Evolutionary conservation across 2,797 vertebrate species (phyloP).

Genomic region (Hemibagrus guttatus): DNA sequence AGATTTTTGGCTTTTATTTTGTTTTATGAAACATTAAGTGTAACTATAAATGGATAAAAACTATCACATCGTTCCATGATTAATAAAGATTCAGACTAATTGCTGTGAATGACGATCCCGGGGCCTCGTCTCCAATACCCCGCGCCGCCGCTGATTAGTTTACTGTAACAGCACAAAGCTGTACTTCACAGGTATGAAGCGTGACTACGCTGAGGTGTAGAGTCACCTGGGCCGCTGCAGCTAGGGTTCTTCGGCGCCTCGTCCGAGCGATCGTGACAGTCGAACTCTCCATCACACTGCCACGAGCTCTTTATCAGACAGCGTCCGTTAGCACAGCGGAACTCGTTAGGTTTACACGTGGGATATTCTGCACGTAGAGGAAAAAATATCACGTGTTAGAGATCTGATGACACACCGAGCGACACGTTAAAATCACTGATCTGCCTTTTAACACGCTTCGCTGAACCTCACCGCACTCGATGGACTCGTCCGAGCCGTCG

Average conservation of each 20-base stretch:
- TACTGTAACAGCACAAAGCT: background rate
- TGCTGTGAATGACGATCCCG: background rate
- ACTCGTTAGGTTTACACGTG: conserved; percentile 79
- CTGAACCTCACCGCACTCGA: conserved; percentile 81
- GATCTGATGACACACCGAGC: background rate
- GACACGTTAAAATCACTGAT: too few species aligned
- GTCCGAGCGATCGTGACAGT: conserved; percentile 83
- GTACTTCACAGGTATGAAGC: background rate
- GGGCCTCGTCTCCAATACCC: background rate
- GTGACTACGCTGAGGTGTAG: background rate
- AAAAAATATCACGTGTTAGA: background rate
- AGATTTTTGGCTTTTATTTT: background rate
- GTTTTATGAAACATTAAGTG: background rate
- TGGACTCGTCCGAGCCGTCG: conserved; percentile 91
- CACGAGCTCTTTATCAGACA: conserved; percentile 82
- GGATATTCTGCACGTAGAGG: conserved; percentile 74
- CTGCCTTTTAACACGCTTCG: too few species aligned
- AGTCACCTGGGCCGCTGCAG: conserved; percentile 74
- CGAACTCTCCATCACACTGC: conserved; percentile 84
- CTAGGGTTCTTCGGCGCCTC: conserved; percentile 81
- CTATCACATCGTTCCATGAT: background rate
- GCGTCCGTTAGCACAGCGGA: conserved; percentile 84
- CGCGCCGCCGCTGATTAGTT: background rate
- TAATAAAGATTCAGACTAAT: background rate
- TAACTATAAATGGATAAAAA: background rate